A percentile compares a stretch with the other conserved stretches of the same genome.
Conservation (phyloP, 2,113 vertebrate species). For the Sylvietta virens region DNA sequence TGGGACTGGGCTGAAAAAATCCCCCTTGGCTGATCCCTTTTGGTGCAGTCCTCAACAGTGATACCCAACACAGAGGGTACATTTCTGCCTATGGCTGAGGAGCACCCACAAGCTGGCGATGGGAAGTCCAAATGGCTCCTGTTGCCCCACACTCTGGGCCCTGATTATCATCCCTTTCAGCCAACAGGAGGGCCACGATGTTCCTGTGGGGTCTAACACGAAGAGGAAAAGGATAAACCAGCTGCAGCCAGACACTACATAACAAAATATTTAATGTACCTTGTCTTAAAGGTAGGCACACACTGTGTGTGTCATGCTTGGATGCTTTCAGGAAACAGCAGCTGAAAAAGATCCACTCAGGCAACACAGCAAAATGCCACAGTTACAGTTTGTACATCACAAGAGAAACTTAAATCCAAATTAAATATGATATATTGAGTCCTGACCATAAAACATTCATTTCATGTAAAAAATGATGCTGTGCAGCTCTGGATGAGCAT, state of each 20-base stretch:
- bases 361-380: neutral
- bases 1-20: neutral
- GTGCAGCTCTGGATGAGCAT: neutral
- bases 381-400: neutral
- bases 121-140: neutral
- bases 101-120: neutral
- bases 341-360: neutral
- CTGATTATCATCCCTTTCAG: neutral
- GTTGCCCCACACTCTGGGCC: neutral
- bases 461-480: neutral
- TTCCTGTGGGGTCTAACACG: rapidly evolving
- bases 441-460: neutral
- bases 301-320: rapidly evolving
- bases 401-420: neutral
- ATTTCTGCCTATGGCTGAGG: neutral
- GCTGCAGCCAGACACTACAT: neutral
- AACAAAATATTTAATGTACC: conserved; percentile 23
- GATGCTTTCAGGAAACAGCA: neutral
- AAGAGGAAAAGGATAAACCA: neutral
- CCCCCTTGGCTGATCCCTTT: neutral
- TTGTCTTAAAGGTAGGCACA: neutral
- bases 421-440: neutral
- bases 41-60: neutral
- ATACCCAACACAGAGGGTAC: neutral
- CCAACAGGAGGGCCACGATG: neutral